These are phyloP conservation scores for Pterobdella sp. DNA, from an alignment of 2,888 invertebrate genomes.

Conservation along the genomic window DNA sequence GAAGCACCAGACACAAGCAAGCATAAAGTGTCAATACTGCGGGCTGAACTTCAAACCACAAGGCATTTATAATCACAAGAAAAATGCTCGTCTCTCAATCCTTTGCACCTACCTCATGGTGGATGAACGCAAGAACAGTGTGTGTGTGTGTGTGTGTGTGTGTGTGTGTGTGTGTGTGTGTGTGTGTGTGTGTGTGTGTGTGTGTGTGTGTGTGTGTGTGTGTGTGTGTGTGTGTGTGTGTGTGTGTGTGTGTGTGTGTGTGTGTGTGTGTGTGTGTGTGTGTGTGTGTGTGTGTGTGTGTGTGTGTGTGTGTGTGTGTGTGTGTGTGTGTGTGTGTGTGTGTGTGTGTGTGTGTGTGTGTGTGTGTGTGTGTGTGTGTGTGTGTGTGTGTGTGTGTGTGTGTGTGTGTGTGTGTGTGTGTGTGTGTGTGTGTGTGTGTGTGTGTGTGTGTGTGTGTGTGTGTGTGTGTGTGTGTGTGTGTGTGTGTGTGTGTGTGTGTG, in stretches of 20 bases:
- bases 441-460: not conserved
- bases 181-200: slow-evolving; percentile 22
- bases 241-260: not conserved
- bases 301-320: slow-evolving; percentile 25
- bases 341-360: slow-evolving; percentile 24
- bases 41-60: no score
- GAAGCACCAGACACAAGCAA: no score
- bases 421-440: slow-evolving; percentile 19
- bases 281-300: slow-evolving; percentile 26
- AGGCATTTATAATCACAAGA: no score
- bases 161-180: slow-evolving; percentile 25
- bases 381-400: slow-evolving; percentile 23
- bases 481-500: slow-evolving; percentile 1
- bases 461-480: slow-evolving; percentile 11
- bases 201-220: not conserved
- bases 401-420: slow-evolving; percentile 25
- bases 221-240: slow-evolving; percentile 6
- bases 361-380: slow-evolving; percentile 25
- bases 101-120: no score
- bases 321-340: slow-evolving; percentile 19
- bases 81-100: no score
- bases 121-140: no score
- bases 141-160: not conserved
- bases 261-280: slow-evolving; percentile 16
- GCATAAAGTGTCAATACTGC: no score